Evolutionary conservation across 2,113 vertebrate genomes (phyloP).

Genomic region (Ctenodactylus gundi): DNA sequence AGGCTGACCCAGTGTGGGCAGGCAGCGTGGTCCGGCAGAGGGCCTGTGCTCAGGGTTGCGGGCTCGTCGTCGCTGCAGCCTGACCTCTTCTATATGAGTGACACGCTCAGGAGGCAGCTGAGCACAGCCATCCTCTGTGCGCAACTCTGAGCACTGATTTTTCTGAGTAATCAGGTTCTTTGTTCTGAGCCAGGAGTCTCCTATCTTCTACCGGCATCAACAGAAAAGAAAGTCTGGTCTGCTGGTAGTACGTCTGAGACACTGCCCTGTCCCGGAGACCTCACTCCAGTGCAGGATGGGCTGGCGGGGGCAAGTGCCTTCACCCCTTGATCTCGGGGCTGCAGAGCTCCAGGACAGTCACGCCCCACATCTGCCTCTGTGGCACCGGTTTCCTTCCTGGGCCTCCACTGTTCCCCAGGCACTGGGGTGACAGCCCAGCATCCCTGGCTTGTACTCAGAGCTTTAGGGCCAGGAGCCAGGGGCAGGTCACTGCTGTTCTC

Average conservation of each 20-base stretch:
- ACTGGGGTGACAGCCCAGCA: background rate
- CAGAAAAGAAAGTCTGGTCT: background rate
- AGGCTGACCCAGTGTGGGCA: background rate
- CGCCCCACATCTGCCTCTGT: background rate
- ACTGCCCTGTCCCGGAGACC: too few species aligned
- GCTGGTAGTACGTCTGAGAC: background rate
- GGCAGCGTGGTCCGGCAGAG: background rate
- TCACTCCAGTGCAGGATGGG: too few species aligned
- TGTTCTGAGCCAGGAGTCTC: background rate
- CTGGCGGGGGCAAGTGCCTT: rapidly evolving
- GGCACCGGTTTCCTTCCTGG: background rate
- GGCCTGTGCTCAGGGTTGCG: background rate
- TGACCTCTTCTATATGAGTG: background rate
- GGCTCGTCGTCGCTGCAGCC: background rate
- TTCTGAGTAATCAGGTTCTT: background rate
- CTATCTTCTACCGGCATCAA: background rate
- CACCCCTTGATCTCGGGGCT: background rate
- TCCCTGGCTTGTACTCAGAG: background rate
- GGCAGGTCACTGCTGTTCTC: background rate
- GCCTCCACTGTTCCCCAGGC: background rate
- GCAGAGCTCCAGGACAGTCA: background rate
- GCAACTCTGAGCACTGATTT: background rate
- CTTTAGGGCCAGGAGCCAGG: background rate
- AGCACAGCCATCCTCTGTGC: background rate
- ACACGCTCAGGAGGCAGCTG: background rate